A percentile compares a stretch with the other conserved stretches of the same genome.
phyloP scores from a whole-genome alignment of 1,140 invertebrate species.

The Elysia chlorotica region DNA sequence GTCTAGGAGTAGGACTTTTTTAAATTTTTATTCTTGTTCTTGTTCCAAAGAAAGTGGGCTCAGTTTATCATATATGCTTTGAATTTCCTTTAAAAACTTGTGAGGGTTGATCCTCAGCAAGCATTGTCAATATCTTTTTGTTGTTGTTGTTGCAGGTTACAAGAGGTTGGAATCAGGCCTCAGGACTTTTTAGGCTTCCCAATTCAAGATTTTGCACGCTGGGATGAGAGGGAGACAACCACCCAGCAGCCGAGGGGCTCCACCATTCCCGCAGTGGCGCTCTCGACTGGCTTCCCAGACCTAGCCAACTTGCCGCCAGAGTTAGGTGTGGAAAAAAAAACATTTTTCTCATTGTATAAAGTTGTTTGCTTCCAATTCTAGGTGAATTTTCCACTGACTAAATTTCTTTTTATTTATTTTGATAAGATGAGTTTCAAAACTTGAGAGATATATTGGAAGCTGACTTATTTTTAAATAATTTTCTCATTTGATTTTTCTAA shows the following conservation, averaged over 20 bases:
- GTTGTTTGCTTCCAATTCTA: neutral
- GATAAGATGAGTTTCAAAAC: neutral
- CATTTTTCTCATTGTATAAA: neutral
- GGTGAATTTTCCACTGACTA: neutral
- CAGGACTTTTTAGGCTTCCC: conserved; percentile 19
- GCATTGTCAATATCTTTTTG: too few species aligned
- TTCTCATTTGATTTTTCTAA: too few species aligned
- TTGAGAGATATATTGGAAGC: neutral
- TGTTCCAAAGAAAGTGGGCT: too few species aligned
- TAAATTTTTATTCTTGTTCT: too few species aligned
- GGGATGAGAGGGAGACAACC: neutral
- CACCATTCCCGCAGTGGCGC: too few species aligned
- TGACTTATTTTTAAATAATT: too few species aligned
- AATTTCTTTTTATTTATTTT: neutral
- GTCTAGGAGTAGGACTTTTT: too few species aligned
- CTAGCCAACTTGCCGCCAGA: conserved; percentile 64
- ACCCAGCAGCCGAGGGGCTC: neutral
- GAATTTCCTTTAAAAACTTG: too few species aligned
- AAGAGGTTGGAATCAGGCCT: conserved; percentile 17
- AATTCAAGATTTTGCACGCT: neutral
- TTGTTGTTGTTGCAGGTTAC: conserved; percentile 9
- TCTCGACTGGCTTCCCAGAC: conserved; percentile 61
- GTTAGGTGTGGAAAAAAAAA: conserved; percentile 33
- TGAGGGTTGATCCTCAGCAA: too few species aligned
- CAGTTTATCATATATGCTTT: too few species aligned